A percentile compares a stretch with the other conserved stretches of the same genome.
phyloP scores from a whole-genome alignment of 2,113 vertebrate genomes.

The Malurus alboscapulatus region DNA sequence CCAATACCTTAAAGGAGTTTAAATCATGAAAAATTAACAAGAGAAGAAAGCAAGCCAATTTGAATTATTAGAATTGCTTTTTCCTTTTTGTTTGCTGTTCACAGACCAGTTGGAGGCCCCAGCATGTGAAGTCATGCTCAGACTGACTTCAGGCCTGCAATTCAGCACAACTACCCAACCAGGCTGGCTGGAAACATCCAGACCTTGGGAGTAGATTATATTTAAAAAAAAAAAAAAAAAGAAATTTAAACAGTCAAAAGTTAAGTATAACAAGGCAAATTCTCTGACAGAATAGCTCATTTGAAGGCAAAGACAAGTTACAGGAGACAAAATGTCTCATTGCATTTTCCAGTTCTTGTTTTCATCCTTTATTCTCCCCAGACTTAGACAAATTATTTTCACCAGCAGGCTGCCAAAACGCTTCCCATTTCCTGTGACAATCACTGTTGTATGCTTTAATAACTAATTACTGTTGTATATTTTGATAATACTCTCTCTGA shows the following conservation, averaged over 20 bases:
- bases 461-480: neutral
- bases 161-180: neutral
- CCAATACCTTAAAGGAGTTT: neutral
- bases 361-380: neutral
- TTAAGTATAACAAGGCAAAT: neutral
- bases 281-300: neutral
- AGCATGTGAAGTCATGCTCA: neutral
- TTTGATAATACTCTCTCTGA: neutral
- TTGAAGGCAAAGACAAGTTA: neutral
- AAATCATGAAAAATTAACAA: neutral
- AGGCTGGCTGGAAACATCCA: neutral
- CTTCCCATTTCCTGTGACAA: neutral
- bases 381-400: neutral
- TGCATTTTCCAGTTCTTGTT: neutral
- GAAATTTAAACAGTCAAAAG: neutral
- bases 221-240: neutral
- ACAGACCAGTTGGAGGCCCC: neutral
- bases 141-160: neutral
- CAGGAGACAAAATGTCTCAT: neutral
- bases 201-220: neutral
- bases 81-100: neutral
- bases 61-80: neutral
- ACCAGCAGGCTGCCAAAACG: neutral
- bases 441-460: neutral
- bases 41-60: neutral